These are phyloP conservation scores for Stramonita haemastoma DNA, from an alignment of 2,888 invertebrate genomes.

Conservation along the genomic window DNA sequence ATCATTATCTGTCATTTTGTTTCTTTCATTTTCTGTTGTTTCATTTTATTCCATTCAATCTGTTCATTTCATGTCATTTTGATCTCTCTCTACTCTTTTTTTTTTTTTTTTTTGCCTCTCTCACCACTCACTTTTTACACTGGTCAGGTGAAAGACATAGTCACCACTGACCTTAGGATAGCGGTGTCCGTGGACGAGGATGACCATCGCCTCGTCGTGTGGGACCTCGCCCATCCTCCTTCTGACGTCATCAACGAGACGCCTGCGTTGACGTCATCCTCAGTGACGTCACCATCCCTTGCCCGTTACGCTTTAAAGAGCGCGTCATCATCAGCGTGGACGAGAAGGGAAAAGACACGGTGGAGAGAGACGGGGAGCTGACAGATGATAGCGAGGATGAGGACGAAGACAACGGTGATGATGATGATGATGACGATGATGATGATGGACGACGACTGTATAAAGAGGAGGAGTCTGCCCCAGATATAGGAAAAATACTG, in stretches of 20 bases:
- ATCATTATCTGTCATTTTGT: no score
- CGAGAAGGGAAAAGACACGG: not conserved
- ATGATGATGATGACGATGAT: not conserved
- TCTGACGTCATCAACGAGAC: not conserved
- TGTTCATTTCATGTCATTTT: not conserved
- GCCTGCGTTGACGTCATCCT: not conserved
- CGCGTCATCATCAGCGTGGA: not conserved
- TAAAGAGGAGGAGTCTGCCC: not conserved
- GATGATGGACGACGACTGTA: not conserved
- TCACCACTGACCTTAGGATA: not conserved
- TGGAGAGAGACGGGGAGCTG: conserved; percentile 13
- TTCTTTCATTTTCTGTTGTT: not conserved
- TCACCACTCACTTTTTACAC: no score
- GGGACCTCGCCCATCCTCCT: not conserved
- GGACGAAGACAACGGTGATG: not conserved
- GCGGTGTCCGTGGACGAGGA: not conserved
- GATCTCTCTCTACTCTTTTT: not conserved
- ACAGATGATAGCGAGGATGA: not conserved
- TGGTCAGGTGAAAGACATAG: not conserved
- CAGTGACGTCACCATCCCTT: not conserved
- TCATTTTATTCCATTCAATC: not conserved
- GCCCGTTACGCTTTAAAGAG: not conserved
- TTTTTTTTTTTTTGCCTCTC: not conserved
- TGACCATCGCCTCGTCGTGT: not conserved
- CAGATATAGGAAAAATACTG: not conserved